These are phyloP conservation scores for Notarius lentiginosus DNA, from an alignment of 2,113 vertebrate genomes.

Conservation along the genomic window DNA sequence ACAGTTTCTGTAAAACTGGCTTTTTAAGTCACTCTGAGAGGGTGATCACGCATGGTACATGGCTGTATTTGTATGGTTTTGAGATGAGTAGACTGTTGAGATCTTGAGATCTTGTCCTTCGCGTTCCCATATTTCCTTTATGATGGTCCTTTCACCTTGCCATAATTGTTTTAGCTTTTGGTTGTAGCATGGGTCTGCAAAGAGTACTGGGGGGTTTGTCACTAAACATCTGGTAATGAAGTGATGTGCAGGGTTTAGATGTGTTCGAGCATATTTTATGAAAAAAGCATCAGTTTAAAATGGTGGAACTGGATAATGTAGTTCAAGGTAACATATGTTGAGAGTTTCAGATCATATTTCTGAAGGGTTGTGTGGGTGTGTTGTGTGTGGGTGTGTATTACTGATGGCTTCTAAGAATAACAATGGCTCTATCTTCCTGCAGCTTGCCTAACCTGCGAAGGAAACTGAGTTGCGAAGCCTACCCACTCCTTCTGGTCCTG, in stretches of 20 bases:
- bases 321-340: not conserved
- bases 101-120: not conserved
- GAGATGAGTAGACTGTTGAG: not conserved
- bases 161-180: not conserved
- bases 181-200: not conserved
- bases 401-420: conserved; percentile 22
- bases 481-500: conserved; percentile 31
- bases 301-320: not conserved
- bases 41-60: not conserved
- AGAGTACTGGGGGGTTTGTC: not conserved
- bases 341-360: not conserved
- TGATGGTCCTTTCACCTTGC: not conserved
- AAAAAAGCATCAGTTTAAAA: not conserved
- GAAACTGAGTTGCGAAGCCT: conserved; percentile 45
- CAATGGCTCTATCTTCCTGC: conserved; percentile 54
- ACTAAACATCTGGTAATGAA: not conserved
- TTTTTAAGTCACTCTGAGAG: not conserved
- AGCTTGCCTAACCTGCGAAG: conserved; percentile 64
- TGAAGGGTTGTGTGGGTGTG: conserved; percentile 36
- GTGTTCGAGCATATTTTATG: not conserved
- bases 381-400: conserved; percentile 39
- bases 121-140: not conserved
- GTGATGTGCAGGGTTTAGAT: not conserved
- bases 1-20: not conserved
- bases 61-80: not conserved